Base-by-base conservation (phyloP, 2,888 invertebrate species). In the Tetragonula carbonaria region DNA sequence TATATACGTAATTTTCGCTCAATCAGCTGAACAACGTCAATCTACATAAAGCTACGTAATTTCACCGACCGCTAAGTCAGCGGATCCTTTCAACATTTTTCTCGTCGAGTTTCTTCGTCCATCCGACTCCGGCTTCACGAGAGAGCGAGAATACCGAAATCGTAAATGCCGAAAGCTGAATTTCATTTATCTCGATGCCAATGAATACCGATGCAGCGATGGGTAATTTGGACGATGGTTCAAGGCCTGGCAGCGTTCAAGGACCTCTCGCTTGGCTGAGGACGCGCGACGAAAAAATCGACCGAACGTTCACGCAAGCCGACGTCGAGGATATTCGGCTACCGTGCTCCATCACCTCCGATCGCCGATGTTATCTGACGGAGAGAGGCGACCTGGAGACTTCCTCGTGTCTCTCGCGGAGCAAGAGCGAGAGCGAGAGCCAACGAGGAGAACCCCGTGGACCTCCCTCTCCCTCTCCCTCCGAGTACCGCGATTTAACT, bases 251-350 rank as follows among this genome's bases (percentile, higher is more conserved):
- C 16, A 28, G 68, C 75, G 84, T 76, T 84, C 82, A 77, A 88
- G 85, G 68, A 87, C 70, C 82, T 55, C 74, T 45, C 0, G 67
- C 45, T 45, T 45, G 45, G 45, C 45, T n/a, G 74, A 66, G 66
- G 67, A 71, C n/a, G 63, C 38, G 65, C 57, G 73, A 74, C 55
- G 23, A 79, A 59, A 75, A 76, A 77, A 65, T 63, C 28, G 72
- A 59, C 33, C 57, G 68, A 74, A 72, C 80, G 74, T 33, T 33
- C 28, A 2, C 53, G n/a, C 50, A 21, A 65, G 71, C 57, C 77
- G 75, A 84, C 86, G 87, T 84, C 70, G 74, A 78, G 65, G 84
- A 90, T 82, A 82, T 90, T 89, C 74, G 89, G 90, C 90, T 88
- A 90, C 88, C 84, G 87, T 87, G 85, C 88, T 88, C 87, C 84